Base-by-base conservation (phyloP, 2,888 invertebrate species). In the Drosophila anceps region DNA sequence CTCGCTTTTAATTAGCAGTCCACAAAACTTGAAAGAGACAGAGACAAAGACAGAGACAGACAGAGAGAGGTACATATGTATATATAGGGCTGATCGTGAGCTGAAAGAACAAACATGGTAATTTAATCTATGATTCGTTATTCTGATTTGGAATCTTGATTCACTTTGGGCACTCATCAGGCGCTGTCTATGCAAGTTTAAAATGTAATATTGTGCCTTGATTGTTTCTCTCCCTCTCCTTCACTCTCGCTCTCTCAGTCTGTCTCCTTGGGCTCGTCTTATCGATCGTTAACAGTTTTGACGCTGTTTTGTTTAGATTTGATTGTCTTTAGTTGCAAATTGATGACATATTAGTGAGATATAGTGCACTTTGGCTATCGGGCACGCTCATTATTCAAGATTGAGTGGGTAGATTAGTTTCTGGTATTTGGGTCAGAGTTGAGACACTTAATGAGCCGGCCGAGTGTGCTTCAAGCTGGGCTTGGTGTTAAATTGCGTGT, bases 271-370 rank as follows among this genome's bases (percentile, higher is more conserved):
- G n/a, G 41, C 6, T 10, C 20, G 12, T 29, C 43, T 54, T 67
- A 73, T 81, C 82, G 67, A 55, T 88, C 67, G 68, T 71, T 71
- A 72, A 80, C 81, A 68, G 89, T 76, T 82, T 90, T 84, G 89
- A 90, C 81, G 90, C 84, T 86, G 73, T 83, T 83, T 80, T 88
- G 89, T 85, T 76, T 61, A 46, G 50, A 43, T 72, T 90, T 86
- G 61, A 90, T 83, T 84, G 85, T 81, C 76, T 90, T 84, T 88
- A 90, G 88, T 84, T 90, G 84, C 84, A 90, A 84, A 90, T 84
- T 90, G 86, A 90, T 85, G 90, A 85, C 90, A 85, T 89, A 88
- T 88, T 86, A 88, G 78, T 65, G 66, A 66, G 66, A 69, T 69
- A 66, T 69, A 72, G 61, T 72, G 67, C 82, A 81, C 78, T 77